Conservation (phyloP, 2,113 vertebrate genomes). For the Porphyrio hochstetteri region DNA sequence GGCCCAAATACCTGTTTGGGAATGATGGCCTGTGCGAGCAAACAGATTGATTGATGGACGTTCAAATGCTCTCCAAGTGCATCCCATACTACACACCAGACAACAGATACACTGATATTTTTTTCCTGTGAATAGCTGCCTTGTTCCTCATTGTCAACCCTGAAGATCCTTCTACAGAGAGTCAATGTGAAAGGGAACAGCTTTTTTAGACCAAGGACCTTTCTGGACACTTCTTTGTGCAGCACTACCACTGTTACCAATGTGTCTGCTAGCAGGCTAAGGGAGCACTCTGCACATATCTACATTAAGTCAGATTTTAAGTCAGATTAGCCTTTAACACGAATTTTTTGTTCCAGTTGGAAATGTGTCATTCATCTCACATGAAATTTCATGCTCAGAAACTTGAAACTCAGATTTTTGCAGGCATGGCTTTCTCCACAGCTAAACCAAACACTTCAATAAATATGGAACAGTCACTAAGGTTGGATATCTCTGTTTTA, state of each 20-base stretch:
- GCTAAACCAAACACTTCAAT: background rate
- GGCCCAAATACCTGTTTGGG: background rate
- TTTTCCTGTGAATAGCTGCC: background rate
- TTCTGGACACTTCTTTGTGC: background rate
- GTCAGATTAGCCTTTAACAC: background rate
- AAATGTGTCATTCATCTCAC: background rate
- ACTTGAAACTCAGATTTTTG: background rate
- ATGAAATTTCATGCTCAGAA: background rate
- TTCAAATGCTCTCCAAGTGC: background rate
- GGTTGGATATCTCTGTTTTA: background rate
- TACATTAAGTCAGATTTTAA: background rate
- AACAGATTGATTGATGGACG: background rate
- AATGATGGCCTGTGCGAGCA: background rate
- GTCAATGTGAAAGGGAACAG: background rate
- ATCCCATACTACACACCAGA: background rate
- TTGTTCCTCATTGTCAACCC: background rate
- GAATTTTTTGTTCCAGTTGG: background rate
- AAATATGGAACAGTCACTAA: background rate
- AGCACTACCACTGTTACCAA: background rate
- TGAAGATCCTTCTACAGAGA: background rate
- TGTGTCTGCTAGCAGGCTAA: background rate
- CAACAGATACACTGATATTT: background rate
- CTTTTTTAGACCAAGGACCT: background rate
- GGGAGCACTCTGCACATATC: background rate
- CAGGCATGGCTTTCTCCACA: background rate